Conservation (phyloP, 2,888 invertebrate genomes). For the Folsomia manolachei region DNA sequence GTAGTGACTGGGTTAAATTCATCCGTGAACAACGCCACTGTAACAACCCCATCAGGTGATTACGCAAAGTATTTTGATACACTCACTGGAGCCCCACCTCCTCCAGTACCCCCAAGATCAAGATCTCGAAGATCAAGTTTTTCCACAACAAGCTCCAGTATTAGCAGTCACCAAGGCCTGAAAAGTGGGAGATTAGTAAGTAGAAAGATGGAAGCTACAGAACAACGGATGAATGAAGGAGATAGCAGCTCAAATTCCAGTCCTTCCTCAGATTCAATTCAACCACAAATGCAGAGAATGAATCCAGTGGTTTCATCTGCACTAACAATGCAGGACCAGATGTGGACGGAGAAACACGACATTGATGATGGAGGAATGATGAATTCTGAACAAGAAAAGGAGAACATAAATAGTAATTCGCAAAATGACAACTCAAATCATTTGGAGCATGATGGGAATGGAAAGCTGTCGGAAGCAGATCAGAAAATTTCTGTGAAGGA, state of each 20-base stretch:
- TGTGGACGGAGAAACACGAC: constrained; percentile 3
- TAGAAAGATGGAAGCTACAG: constrained; percentile 21
- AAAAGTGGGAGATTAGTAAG: background rate
- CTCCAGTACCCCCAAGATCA: constrained; percentile 48
- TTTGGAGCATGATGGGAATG: constrained; percentile 29
- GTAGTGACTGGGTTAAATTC: constrained; percentile 13
- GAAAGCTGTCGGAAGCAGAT: constrained; percentile 53
- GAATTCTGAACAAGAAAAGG: constrained; percentile 44
- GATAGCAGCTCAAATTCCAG: background rate
- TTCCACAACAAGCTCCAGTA: constrained; percentile 22
- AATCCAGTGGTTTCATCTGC: background rate
- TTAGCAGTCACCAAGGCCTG: background rate
- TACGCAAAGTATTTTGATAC: constrained; percentile 18
- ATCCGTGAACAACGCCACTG: background rate
- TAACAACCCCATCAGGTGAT: constrained; percentile 4
- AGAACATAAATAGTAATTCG: constrained; percentile 41
- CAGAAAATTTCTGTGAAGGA: constrained; percentile 81
- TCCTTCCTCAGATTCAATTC: background rate
- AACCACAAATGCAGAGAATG: constrained; percentile 9
- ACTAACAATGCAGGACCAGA: constrained; percentile 14
- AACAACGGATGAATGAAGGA: background rate
- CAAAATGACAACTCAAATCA: background rate
- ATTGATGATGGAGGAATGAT: constrained; percentile 15
- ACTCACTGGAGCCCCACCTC: constrained; percentile 33
- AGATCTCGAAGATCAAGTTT: constrained; percentile 41